These are phyloP conservation scores for Cichladusa arquata DNA, from an alignment of 2,113 vertebrate genomes.

Conservation along the genomic window DNA sequence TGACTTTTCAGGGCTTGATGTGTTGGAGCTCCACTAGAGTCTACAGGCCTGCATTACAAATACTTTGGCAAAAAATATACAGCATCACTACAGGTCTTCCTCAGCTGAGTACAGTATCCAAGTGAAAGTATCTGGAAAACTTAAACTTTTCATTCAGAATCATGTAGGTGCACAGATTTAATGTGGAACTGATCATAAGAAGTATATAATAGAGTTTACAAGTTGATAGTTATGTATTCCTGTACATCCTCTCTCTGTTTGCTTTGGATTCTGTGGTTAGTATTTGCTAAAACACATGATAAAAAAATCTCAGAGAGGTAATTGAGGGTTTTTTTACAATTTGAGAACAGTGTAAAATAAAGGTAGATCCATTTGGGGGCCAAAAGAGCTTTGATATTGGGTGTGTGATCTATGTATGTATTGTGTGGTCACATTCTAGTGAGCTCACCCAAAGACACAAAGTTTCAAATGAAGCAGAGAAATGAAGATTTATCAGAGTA, in stretches of 20 bases:
- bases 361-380: rapidly evolving
- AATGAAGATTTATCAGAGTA: neutral
- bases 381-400: neutral
- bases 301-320: neutral
- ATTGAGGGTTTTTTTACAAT: rapidly evolving
- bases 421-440: neutral
- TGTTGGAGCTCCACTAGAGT: neutral
- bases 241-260: neutral
- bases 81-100: neutral
- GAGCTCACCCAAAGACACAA: neutral
- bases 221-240: neutral
- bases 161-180: neutral
- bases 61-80: neutral
- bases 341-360: neutral
- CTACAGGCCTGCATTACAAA: neutral
- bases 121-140: neutral
- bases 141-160: neutral
- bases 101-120: neutral
- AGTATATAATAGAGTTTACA: neutral
- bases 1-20: neutral
- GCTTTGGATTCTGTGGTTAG: neutral
- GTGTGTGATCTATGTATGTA: neutral
- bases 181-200: neutral
- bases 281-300: neutral
- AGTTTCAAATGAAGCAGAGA: neutral